These are phyloP conservation scores for Poeciliopsis paucimaculata DNA, from an alignment of 2,797 vertebrate genomes.

Conservation along the genomic window DNA sequence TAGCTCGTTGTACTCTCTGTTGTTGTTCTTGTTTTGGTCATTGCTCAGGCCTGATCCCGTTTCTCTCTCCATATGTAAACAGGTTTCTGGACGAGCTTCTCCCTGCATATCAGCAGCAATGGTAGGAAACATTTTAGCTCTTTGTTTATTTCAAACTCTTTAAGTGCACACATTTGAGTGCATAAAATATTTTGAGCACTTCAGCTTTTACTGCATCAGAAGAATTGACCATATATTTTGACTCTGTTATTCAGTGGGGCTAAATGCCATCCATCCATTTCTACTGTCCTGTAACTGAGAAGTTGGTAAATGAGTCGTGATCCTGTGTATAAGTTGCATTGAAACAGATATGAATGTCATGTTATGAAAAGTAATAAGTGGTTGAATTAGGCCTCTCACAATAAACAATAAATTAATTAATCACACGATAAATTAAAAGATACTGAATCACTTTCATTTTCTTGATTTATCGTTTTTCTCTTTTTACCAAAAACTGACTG, in stretches of 20 bases:
- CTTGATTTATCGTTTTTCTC: no score
- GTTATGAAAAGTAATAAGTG: background rate
- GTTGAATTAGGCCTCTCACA: no score
- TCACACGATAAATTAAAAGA: no score
- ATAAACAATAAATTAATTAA: no score
- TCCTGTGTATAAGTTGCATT: background rate
- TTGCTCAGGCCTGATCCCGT: slow-evolving; percentile 26
- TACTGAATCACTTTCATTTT: no score
- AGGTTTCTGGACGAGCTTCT: slow-evolving; percentile 13
- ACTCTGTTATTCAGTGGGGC: background rate
- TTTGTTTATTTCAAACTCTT: background rate
- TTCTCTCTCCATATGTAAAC: background rate
- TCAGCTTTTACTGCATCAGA: background rate
- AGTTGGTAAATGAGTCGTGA: background rate
- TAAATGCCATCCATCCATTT: background rate
- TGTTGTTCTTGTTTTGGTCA: slow-evolving; percentile 2
- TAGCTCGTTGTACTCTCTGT: slow-evolving; percentile 4
- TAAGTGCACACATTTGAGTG: background rate
- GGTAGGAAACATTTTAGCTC: slow-evolving; percentile 44
- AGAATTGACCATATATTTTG: background rate
- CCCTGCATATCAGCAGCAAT: slow-evolving; percentile 35
- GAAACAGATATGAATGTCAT: background rate
- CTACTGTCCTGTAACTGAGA: background rate
- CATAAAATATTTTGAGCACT: background rate
- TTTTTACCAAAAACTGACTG: no score